Evolutionary conservation across 2,888 invertebrate species (phyloP), one percentile per base, ranked within the genome.

Genomic region (Gastrophysa polygoni): DNA sequence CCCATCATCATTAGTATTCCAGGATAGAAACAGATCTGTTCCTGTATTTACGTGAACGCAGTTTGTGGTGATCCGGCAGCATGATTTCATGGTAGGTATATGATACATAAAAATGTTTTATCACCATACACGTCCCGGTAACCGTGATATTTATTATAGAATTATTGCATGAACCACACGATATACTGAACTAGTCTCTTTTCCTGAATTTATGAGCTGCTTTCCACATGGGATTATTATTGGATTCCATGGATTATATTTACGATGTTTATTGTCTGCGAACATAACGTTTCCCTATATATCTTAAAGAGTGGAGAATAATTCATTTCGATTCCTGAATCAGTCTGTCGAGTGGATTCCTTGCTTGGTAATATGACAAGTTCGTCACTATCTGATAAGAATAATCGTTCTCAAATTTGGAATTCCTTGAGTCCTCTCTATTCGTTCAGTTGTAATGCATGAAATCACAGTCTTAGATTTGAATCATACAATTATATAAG

Each of bases 131-230:
- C 7, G 43, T 54, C 54, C 43, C 54, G 14, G 54, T 18, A 24
- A 28, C 54, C 20, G 2, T 14, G 17, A 54, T 54, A 54, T 54
- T 54, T 54, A 54, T 54, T 54, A 54, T 44, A 44, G 54, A 34
- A 43, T 43, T 54, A 54, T 54, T 54, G 43, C 54, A 54, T 54
- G 43, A 44, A 54, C 54, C 8, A 10, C 16, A 10, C 52, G 52
- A 52, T 52, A 52, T 34, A 38, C 38, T 20, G 3, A 43, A 43
- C 14, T 43, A 54, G 43, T 54, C 54, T 11, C 16, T 17, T 43
- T 54, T 51, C 44, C 4, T 14, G 24, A 43, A 43, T 54, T 44
- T 54, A 54, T 34, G 54, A 21, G 44, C 43, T 24, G 44, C 24
- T 43, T 54, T 10, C 17, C 16, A 54, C 24, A 20, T 14, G 32